Percentiles rank a stretch among this genome's conserved stretches.
These are phyloP conservation scores for Nesometra sesokonis DNA, from an alignment of 35 echinoderm and acorn worm species.

Conservation along the genomic window DNA sequence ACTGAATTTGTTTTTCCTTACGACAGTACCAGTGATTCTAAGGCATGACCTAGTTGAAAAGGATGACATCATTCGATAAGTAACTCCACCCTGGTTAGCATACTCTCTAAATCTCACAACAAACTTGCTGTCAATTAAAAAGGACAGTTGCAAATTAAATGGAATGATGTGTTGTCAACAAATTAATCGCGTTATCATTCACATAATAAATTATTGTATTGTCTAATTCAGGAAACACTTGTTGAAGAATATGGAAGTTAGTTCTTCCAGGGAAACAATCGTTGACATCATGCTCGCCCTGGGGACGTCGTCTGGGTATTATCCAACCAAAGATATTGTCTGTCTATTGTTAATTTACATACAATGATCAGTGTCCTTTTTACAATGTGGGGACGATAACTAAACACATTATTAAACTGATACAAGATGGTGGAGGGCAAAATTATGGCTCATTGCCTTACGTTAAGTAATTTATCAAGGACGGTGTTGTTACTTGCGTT, in stretches of 20 bases:
- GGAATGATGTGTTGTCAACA: neutral
- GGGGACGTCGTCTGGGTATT: neutral
- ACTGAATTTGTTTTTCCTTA: too few species aligned
- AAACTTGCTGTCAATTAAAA: too few species aligned
- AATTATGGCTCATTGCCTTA: neutral
- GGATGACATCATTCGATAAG: too few species aligned
- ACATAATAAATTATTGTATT: neutral
- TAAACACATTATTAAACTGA: neutral
- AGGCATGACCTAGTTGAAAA: too few species aligned
- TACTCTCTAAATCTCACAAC: too few species aligned
- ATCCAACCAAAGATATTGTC: neutral
- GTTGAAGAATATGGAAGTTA: neutral
- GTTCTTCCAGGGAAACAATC: neutral
- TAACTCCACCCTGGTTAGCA: too few species aligned
- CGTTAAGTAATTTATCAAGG: neutral
- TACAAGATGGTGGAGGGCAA: neutral
- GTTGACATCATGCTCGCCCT: neutral
- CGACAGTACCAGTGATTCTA: too few species aligned
- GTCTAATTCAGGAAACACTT: neutral
- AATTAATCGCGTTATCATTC: neutral
- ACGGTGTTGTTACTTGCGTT: neutral
- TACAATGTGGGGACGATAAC: neutral
- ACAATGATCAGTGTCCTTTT: neutral
- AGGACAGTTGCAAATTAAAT: too few species aligned
- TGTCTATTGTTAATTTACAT: neutral